phyloP scores from a whole-genome alignment of 1,140 invertebrate species.

The Nixonia krombeini region DNA sequence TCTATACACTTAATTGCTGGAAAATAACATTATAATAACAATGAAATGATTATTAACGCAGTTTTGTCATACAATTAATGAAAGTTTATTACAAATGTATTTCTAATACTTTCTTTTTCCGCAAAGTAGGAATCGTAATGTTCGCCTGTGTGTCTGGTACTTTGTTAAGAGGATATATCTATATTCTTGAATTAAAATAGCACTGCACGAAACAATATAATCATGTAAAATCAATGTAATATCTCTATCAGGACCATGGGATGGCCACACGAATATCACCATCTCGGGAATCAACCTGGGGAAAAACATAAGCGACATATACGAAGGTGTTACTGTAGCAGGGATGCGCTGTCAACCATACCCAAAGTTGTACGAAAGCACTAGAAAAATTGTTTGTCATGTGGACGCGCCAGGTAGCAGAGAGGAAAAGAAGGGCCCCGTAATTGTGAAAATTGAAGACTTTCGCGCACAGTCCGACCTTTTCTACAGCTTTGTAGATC shows the following conservation, averaged over 20 bases:
- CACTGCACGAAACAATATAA: no score
- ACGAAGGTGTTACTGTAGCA: conserved; percentile 87
- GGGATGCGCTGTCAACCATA: conserved; percentile 89
- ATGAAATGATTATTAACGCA: no score
- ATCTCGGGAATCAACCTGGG: conserved; percentile 96
- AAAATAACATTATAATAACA: no score
- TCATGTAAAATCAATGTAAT: no score
- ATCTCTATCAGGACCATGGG: conserved; percentile 83
- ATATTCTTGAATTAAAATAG: no score
- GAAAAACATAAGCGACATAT: conserved; percentile 94
- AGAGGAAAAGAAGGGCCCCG: conserved; percentile 83
- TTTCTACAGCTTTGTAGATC: conserved; percentile 90
- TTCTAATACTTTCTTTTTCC: no score
- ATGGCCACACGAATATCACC: conserved; percentile 96
- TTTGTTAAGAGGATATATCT: no score
- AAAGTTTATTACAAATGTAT: no score
- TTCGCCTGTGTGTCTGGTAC: no score
- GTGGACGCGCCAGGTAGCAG: conserved; percentile 89
- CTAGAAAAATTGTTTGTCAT: conserved; percentile 90
- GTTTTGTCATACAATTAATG: no score
- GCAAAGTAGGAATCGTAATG: no score
- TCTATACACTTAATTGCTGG: no score
- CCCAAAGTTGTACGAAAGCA: conserved; percentile 87
- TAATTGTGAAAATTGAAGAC: conserved; percentile 91
- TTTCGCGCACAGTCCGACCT: conserved; percentile 89